phyloP scores from a whole-genome alignment of 2,888 invertebrate species.

The Coelinius sp. region DNA sequence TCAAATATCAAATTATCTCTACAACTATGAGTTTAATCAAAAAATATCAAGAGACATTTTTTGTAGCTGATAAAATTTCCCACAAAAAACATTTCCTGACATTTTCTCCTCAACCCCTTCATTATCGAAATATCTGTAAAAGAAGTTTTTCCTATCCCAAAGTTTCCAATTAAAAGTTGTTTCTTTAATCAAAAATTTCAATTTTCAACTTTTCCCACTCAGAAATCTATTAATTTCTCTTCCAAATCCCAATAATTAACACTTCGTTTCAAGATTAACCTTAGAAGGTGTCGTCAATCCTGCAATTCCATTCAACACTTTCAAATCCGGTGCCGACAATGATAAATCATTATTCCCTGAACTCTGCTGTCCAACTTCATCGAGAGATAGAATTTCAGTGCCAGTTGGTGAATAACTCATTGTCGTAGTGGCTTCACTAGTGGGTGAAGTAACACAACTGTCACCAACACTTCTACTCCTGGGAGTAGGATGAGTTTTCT shows the following conservation, averaged over 20 bases:
- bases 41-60: too few species aligned
- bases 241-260: constrained; percentile 35
- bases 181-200: not conserved
- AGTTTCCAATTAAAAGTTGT: too few species aligned
- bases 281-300: constrained; percentile 41
- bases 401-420: constrained; percentile 60
- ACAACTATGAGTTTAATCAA: too few species aligned
- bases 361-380: constrained; percentile 56
- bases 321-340: constrained; percentile 46
- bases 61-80: too few species aligned
- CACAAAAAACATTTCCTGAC: too few species aligned
- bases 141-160: too few species aligned
- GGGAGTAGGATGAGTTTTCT: constrained; percentile 51
- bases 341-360: constrained; percentile 46
- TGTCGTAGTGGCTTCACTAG: constrained; percentile 61
- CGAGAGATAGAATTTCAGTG: constrained; percentile 62
- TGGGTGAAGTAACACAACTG: constrained; percentile 65
- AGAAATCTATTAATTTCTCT: not conserved
- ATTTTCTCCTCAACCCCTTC: too few species aligned
- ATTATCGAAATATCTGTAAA: too few species aligned
- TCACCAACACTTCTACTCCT: constrained; percentile 61
- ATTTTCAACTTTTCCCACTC: not conserved
- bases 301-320: constrained; percentile 39
- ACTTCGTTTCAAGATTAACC: constrained; percentile 57
- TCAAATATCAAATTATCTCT: too few species aligned